Evolutionary conservation across 2,797 vertebrate species (phyloP).

Genomic region (Gambelia wislizenii): DNA sequence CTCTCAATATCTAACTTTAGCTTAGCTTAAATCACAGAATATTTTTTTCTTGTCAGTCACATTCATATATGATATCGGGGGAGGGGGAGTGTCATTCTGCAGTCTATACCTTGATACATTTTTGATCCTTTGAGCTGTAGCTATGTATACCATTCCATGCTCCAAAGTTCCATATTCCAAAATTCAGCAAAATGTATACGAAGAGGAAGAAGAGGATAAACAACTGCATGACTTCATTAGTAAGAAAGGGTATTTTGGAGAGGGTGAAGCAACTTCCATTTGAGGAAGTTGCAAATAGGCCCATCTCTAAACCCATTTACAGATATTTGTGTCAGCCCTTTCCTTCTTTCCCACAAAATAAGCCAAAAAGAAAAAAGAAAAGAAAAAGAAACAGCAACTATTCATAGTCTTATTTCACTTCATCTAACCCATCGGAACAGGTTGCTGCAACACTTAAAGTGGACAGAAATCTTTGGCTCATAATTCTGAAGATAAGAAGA

Average conservation of each 20-base stretch:
- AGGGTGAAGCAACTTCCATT: neutral
- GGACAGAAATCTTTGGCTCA: neutral
- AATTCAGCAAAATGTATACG: neutral
- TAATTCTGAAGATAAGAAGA: no score
- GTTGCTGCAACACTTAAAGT: neutral
- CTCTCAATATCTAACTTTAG: neutral
- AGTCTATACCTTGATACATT: neutral
- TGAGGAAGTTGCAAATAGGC: conserved; percentile 25
- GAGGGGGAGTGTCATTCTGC: neutral
- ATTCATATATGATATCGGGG: neutral
- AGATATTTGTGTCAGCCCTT: neutral
- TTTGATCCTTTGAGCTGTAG: neutral
- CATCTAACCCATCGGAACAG: neutral
- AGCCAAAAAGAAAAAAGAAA: no score
- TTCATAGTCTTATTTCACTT: neutral
- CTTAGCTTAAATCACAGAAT: neutral
- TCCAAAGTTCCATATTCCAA: neutral
- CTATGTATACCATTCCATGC: neutral
- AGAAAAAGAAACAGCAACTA: neutral
- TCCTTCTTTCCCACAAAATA: neutral
- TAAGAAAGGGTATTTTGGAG: neutral
- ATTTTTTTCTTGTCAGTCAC: neutral
- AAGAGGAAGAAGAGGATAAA: neutral
- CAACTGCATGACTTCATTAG: neutral
- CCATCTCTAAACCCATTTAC: neutral